Evolutionary conservation across 2,888 invertebrate genomes (phyloP), one percentile per base, ranked within the genome.

Genomic region (Heliconius aoede): DNA sequence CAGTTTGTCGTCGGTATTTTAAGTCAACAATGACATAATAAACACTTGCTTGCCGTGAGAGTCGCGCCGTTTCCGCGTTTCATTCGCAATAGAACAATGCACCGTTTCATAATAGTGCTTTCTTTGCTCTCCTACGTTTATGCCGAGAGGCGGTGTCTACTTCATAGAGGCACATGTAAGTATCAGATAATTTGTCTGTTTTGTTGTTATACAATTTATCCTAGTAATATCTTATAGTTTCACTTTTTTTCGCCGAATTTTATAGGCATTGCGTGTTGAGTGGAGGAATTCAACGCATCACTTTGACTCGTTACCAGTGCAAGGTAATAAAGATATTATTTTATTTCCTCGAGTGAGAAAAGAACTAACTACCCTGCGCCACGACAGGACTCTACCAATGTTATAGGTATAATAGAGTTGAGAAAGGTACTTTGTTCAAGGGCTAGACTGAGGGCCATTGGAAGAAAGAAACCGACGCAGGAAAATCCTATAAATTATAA

Each of bases 111-210:
- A 77, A 74, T 82, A 69, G 79, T 85, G 78, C 78, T 89, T 73
- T 80, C 77, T 67, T 73, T 79, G 77, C 40, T 83, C 74, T 83
- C 82, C 78, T 73, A 85, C 74, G 83, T 80, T 30, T 78, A 79
- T 74, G 84, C 83, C 46, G 81, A 83, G 76, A 77, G 64, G 28
- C 86, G 87, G 46, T 91, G 91, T 84, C 82, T 91, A 67, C 80
- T 88, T 5, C 82, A 80, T 67, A 78, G 79, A 58, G 83, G 84
- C 4, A 76, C 68, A 76, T 91, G 91, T 91, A 82, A 90, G 91
- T 28, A 36, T 72, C 36, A 24, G 60, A 32, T 32, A n/a, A 26
- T 60, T 58, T 40, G 61, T 55, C 73, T 55, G 24, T 28, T 60
- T 5, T 4, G 15, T 15, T 8, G 8, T n/a, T 55, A 0, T n/a